Conservation (phyloP, 2,113 vertebrate genomes). For the Sitta europaea region DNA sequence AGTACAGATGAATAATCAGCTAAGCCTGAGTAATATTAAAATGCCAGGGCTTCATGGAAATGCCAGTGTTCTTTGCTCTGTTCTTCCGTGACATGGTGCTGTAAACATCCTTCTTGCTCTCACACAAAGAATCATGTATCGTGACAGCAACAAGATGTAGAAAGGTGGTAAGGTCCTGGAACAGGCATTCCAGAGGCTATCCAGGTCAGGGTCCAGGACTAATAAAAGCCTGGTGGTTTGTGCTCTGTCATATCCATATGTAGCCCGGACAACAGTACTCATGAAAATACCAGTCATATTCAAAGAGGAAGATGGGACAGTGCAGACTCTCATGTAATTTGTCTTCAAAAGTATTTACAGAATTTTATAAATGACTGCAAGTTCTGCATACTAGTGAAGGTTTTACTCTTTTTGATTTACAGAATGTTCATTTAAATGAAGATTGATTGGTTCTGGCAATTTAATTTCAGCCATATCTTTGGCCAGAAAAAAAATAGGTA, state of each 20-base stretch:
- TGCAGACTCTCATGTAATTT: background rate
- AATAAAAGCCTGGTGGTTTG: background rate
- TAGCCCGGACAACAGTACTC: background rate
- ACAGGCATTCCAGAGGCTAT: background rate
- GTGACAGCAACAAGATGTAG: background rate
- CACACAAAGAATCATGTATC: background rate
- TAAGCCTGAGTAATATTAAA: background rate
- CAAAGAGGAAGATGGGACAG: background rate
- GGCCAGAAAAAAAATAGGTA: background rate
- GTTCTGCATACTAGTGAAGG: background rate
- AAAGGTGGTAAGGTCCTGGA: background rate
- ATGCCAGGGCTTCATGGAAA: background rate
- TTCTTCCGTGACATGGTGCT: background rate
- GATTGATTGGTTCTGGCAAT: background rate
- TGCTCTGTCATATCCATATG: background rate
- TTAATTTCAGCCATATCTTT: background rate
- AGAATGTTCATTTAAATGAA: background rate
- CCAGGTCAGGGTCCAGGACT: background rate
- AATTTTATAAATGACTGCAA: background rate
- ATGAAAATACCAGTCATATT: background rate
- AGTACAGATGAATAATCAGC: background rate
- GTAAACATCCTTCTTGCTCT: background rate
- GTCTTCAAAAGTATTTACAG: background rate
- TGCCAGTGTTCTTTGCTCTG: background rate
- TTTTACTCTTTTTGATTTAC: background rate